Percentiles rank a stretch among this genome's conserved stretches.
phyloP scores from a whole-genome alignment of 2,113 vertebrate genomes.

The Rhinoderma darwinii region DNA sequence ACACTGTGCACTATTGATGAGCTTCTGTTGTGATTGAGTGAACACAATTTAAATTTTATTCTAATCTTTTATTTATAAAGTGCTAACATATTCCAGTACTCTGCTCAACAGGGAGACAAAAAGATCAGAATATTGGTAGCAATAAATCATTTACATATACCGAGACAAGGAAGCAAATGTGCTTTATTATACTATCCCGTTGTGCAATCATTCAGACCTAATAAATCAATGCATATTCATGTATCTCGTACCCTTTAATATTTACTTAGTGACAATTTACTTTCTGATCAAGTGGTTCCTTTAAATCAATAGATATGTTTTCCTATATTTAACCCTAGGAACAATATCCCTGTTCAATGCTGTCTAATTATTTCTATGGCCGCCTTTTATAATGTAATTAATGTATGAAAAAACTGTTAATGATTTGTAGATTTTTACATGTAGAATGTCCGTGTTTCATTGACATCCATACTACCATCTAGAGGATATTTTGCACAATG shows the following conservation, averaged over 20 bases:
- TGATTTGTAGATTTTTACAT: neutral
- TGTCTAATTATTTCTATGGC: neutral
- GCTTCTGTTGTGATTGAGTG: conserved; percentile 35
- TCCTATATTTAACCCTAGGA: neutral
- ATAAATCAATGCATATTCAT: conserved; percentile 32
- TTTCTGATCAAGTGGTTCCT: neutral
- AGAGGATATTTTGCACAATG: conserved; percentile 23
- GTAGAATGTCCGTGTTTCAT: neutral
- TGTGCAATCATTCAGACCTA: conserved; percentile 27
- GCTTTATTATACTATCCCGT: conserved; percentile 10
- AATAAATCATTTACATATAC: conserved; percentile 33
- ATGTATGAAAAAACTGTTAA: neutral
- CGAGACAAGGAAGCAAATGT: conserved; percentile 12
- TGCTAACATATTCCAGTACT: conserved; percentile 24
- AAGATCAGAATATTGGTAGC: conserved; percentile 18
- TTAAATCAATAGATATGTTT: conserved; percentile 18
- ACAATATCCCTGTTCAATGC: neutral
- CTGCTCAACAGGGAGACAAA: conserved; percentile 29
- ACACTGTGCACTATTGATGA: conserved; percentile 37
- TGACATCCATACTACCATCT: conserved; percentile 40
- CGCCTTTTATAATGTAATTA: conserved; percentile 1
- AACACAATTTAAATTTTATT: conserved; percentile 43
- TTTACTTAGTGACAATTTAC: neutral
- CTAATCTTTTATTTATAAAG: conserved; percentile 45
- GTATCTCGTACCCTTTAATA: conserved; percentile 1